phyloP scores from a whole-genome alignment of 2,888 invertebrate species.

The Apodemia zela region DNA sequence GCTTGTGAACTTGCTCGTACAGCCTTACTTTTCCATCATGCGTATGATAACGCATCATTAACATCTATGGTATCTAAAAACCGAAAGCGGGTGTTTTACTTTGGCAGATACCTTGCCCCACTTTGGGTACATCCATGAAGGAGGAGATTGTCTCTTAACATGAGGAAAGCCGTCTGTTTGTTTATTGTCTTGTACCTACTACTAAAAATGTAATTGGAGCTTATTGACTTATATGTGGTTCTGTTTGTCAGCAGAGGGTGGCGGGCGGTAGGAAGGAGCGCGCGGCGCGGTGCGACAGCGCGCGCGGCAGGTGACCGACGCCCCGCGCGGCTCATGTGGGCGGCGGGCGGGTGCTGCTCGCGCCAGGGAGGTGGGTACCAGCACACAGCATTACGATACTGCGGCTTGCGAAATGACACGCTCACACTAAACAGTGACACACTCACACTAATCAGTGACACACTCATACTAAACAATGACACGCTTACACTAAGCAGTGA shows the following conservation, averaged over 20 bases:
- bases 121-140: too few relatives aligned
- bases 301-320: slow-evolving; percentile 75
- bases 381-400: background rate
- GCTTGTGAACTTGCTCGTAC: too few relatives aligned
- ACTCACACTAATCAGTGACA: background rate
- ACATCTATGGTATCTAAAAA: too few relatives aligned
- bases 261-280: slow-evolving; percentile 53
- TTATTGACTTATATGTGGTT: background rate
- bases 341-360: slow-evolving; percentile 78
- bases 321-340: slow-evolving; percentile 77
- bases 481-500: background rate
- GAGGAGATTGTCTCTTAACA: too few relatives aligned
- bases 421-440: background rate
- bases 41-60: too few relatives aligned
- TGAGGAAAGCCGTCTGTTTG: background rate
- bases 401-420: too few relatives aligned
- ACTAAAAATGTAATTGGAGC: too few relatives aligned
- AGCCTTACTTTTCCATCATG: too few relatives aligned
- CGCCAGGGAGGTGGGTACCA: slow-evolving; percentile 68
- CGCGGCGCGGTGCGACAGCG: slow-evolving; percentile 65
- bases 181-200: background rate
- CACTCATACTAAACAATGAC: background rate
- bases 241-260: slow-evolving; percentile 61
- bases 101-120: too few relatives aligned
- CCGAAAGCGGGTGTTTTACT: too few relatives aligned